Evolutionary conservation across 2,888 invertebrate species (phyloP).

Genomic region (Anthophora plumipes): DNA sequence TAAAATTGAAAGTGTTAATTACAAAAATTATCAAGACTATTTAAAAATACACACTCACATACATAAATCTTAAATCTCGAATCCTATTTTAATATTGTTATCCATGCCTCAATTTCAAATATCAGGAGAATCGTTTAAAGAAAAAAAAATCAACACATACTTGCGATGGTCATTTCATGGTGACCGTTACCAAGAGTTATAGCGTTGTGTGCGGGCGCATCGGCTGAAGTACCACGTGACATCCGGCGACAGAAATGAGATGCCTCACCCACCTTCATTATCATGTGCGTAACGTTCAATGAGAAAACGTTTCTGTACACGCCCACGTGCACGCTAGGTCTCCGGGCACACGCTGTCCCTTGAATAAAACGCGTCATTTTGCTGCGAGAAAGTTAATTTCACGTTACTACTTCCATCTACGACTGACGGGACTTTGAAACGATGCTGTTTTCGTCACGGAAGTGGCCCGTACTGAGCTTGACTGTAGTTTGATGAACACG

Average conservation of each 20-base stretch:
- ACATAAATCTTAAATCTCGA: too few relatives aligned
- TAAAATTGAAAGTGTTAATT: too few relatives aligned
- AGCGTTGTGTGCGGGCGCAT: too few relatives aligned
- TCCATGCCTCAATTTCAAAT: too few relatives aligned
- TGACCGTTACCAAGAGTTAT: too few relatives aligned
- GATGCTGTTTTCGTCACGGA: constrained; percentile 53
- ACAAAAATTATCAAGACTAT: too few relatives aligned
- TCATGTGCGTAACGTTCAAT: constrained; percentile 73
- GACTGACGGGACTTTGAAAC: constrained; percentile 13
- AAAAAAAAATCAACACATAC: too few relatives aligned
- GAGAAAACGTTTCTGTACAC: constrained; percentile 69
- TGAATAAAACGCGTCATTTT: constrained; percentile 57
- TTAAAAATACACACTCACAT: too few relatives aligned
- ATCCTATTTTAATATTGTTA: too few relatives aligned
- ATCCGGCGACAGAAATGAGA: constrained; percentile 67
- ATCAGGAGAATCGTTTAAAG: too few relatives aligned
- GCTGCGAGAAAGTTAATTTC: constrained; percentile 38
- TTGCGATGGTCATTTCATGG: too few relatives aligned
- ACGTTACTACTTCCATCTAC: constrained; percentile 27
- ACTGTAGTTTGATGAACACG: constrained; percentile 32
- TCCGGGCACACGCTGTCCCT: constrained; percentile 25
- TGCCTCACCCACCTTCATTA: constrained; percentile 73
- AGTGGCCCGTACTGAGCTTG: constrained; percentile 39
- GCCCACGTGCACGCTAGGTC: constrained; percentile 59
- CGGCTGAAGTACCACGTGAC: constrained; percentile 61